Base-by-base conservation (phyloP, 2,888 invertebrate species). In the Torymus tubicola region DNA sequence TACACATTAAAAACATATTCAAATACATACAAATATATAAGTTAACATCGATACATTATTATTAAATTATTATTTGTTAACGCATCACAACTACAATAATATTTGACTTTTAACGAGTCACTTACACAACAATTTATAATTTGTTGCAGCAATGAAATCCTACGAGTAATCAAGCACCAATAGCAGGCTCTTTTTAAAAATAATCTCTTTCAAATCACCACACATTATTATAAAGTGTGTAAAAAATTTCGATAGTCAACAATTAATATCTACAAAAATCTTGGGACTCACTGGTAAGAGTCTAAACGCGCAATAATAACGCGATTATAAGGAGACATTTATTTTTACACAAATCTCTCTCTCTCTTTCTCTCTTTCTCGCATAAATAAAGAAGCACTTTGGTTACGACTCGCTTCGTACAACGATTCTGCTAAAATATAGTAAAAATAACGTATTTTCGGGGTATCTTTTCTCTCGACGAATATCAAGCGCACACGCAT, bases 301-400 rank as follows among this genome's bases (percentile, higher is more conserved):
- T 67, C 60, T 12, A 16, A 42, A 65, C 42, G 24, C 53, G 13
- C 42, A 14, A 65, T 60, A 42, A 65, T 10, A 24, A 21, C 10
- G 10, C 10, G 4, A 52, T 11, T 67, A 24, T 4, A 68, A 4
- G n/a, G 31, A 52, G 21, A 24, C 13, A 57, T 21, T 42, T 64
- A 13, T 65, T 11, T 67, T 13, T 52, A 16, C 24, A 52, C 24
- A 52, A 24, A 52, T 21, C 21, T 21, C 21, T 21, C 21, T 21
- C 21, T 21, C 21, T 21, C 21, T 21, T 2, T 21, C 21, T 21
- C 52, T 60, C 12, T 69, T 12, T 64, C 52, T 73, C 63, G 80
- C 72, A 78, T 81, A 81, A 81, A 81, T 81, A 81, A 42, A 78
- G 58, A 78, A 78, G 81, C 78, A 81, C 81, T 81, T 81, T 81